Percentiles rank a stretch among this genome's conserved stretches.
Evolutionary conservation across 2,888 invertebrate genomes (phyloP).

Genomic region (Polydrusus tereticollis): DNA sequence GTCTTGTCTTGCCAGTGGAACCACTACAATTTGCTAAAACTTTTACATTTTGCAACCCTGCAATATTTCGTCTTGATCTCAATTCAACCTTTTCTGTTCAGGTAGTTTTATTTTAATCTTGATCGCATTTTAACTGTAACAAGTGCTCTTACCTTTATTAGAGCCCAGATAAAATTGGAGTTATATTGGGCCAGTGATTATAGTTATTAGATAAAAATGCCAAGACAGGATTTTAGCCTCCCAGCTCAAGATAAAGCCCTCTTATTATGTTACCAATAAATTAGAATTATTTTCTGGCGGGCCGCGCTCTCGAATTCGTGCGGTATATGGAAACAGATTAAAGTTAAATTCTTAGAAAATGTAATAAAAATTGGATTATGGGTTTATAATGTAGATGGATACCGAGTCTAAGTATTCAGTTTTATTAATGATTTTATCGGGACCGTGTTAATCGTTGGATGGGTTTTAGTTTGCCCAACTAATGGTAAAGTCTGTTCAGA

Average conservation of each 20-base stretch:
- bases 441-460: background rate
- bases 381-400: conserved; percentile 25
- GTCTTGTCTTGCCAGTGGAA: no score
- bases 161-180: conserved; percentile 45
- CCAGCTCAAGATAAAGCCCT: conserved; percentile 30
- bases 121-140: conserved; percentile 47
- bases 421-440: conserved; percentile 11
- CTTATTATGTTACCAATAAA: conserved; percentile 40
- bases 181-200: conserved; percentile 44
- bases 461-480: background rate
- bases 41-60: no score
- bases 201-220: conserved; percentile 48
- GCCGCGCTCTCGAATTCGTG: conserved; percentile 35
- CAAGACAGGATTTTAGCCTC: conserved; percentile 39
- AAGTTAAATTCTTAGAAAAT: conserved; percentile 25
- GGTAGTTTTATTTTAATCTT: conserved; percentile 37
- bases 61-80: background rate
- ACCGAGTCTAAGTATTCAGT: background rate
- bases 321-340: conserved; percentile 36
- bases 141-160: conserved; percentile 48
- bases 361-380: conserved; percentile 36
- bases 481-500: no score
- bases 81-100: background rate
- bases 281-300: conserved; percentile 44
- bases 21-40: no score